Conservation (phyloP, 2,797 vertebrate species). For the Phoeniculus purpureus region DNA sequence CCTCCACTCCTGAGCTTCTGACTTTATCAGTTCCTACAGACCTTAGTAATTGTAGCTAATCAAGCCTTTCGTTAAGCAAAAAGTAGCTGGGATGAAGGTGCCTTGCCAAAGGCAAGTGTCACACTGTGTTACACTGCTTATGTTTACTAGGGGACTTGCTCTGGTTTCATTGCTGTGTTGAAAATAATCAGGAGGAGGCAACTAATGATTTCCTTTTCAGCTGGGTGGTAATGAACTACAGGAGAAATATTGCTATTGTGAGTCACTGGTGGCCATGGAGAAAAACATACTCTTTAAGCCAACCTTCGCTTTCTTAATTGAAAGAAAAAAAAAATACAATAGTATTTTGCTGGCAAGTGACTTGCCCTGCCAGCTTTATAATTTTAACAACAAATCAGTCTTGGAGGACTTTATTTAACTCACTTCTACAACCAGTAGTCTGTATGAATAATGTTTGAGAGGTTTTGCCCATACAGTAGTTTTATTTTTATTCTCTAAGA, state of each 20-base stretch:
- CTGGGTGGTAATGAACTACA: neutral
- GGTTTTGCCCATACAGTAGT: neutral
- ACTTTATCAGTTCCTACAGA: neutral
- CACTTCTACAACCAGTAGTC: neutral
- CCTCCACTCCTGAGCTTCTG: neutral
- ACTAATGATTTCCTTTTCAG: constrained; percentile 30
- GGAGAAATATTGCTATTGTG: neutral
- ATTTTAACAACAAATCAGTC: neutral
- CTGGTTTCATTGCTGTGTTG: neutral
- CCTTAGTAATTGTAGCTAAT: neutral
- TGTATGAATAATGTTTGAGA: neutral
- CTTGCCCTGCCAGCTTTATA: neutral
- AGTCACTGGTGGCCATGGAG: constrained; percentile 12
- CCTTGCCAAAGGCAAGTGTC: neutral
- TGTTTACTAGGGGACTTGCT: neutral
- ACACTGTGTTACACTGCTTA: neutral
- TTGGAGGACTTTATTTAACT: neutral
- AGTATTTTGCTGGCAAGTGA: neutral
- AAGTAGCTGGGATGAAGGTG: neutral
- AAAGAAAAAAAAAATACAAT: neutral
- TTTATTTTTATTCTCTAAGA: neutral
- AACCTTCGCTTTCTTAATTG: neutral
- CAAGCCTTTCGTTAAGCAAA: neutral
- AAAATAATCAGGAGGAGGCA: neutral
- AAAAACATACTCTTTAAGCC: neutral